Evolutionary conservation across 2,888 invertebrate species (phyloP).

Genomic region (Lasioglossum morio): DNA sequence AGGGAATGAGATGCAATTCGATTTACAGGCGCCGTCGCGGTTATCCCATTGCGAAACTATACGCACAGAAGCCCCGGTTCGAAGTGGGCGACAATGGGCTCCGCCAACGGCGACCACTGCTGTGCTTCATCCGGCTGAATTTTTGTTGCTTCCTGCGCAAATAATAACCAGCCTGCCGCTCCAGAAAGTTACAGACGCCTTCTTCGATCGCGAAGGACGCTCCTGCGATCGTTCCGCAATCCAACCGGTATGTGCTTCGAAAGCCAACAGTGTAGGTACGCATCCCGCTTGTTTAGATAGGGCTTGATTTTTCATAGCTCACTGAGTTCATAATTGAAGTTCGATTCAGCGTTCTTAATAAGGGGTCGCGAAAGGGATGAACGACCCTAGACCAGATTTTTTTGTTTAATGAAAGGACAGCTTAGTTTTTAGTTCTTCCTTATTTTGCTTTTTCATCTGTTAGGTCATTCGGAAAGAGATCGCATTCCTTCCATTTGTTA

Average conservation of each 20-base stretch:
- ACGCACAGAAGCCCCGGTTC: neutral
- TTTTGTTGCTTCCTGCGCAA: slow-evolving; percentile 11
- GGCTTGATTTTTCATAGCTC: neutral
- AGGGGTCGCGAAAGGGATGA: neutral
- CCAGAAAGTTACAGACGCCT: neutral
- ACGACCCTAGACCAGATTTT: neutral
- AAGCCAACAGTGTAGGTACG: neutral
- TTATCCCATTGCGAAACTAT: neutral
- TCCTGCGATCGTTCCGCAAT: neutral
- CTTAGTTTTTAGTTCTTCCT: neutral
- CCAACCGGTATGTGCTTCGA: neutral
- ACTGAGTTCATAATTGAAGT: neutral
- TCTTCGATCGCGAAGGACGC: neutral
- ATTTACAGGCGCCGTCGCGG: slow-evolving; percentile 18
- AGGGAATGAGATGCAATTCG: neutral
- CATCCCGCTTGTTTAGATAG: neutral
- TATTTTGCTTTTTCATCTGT: neutral
- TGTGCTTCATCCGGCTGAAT: slow-evolving; percentile 18
- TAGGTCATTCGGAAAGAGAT: too few species aligned
- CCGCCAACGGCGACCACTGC: neutral
- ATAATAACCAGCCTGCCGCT: slow-evolving; percentile 6
- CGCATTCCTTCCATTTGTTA: too few species aligned
- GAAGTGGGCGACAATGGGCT: neutral
- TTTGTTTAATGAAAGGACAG: neutral
- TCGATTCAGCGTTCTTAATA: neutral